Percentiles rank a stretch among this genome's conserved stretches.
Conservation (phyloP, 1,140 invertebrate genomes). For the Mamestra configurata region DNA sequence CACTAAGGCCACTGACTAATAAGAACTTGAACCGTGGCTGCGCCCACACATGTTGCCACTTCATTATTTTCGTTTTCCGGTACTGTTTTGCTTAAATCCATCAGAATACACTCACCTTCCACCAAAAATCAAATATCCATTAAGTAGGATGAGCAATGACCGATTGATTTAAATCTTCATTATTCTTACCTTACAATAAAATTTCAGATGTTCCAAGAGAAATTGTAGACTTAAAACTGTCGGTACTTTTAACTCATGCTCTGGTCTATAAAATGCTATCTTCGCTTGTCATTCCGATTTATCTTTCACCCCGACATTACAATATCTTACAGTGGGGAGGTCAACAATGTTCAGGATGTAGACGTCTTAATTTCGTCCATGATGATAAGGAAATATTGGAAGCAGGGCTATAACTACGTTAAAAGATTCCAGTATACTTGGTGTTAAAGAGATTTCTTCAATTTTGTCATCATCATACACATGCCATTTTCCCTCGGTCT, state of each 20-base stretch:
- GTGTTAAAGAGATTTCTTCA: no score
- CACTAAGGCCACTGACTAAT: conserved; percentile 8
- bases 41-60: conserved; percentile 3
- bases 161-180: no score
- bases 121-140: neutral
- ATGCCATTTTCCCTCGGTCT: no score
- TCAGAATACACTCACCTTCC: neutral
- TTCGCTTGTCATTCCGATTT: conserved; percentile 63
- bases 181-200: neutral
- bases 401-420: conserved; percentile 14
- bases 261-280: conserved; percentile 41
- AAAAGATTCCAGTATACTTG: no score
- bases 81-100: neutral
- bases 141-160: neutral
- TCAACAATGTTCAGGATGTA: conserved; percentile 73
- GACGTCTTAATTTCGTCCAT: conserved; percentile 72
- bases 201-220: neutral
- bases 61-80: neutral
- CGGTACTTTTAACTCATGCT: neutral
- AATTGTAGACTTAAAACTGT: no score
- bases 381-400: conserved; percentile 23
- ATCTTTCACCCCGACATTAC: conserved; percentile 57
- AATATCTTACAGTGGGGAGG: conserved; percentile 66
- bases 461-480: no score
- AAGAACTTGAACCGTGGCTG: neutral